Evolutionary conservation across 1,140 invertebrate species (phyloP).

Genomic region (Aphelenchoides fujianensis): DNA sequence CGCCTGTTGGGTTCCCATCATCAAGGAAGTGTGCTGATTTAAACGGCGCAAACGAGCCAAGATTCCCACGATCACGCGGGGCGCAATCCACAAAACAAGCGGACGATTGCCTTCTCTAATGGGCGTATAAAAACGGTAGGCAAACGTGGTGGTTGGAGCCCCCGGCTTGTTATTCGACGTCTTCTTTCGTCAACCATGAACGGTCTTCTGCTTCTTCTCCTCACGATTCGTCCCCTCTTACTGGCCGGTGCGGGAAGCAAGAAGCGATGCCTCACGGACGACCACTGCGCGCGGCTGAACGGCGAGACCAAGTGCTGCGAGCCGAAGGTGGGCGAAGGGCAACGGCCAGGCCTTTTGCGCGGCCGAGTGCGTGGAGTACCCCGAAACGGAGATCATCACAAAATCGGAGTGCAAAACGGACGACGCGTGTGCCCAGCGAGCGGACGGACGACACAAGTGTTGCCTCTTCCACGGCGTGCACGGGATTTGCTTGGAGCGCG

Average conservation of each 20-base stretch:
- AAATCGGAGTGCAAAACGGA: neutral
- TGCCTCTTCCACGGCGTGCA: neutral
- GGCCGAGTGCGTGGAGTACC: neutral
- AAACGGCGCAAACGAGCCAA: too few species aligned
- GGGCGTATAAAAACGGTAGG: too few species aligned
- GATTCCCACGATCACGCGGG: too few species aligned
- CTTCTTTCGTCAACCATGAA: too few species aligned
- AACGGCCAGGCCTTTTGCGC: neutral
- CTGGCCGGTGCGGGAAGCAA: neutral
- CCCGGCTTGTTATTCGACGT: too few species aligned
- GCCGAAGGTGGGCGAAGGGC: neutral
- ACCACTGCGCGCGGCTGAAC: neutral
- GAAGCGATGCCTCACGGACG: neutral
- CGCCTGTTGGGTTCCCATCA: too few species aligned
- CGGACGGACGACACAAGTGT: neutral
- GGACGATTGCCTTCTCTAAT: too few species aligned
- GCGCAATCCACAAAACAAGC: too few species aligned
- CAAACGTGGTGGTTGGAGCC: too few species aligned
- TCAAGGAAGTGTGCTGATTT: too few species aligned
- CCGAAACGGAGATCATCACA: neutral
- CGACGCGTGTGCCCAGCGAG: neutral
- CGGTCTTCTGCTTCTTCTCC: too few species aligned
- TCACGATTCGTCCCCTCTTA: too few species aligned
- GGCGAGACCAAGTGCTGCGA: neutral
- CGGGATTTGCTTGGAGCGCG: neutral